A percentile compares a stretch with the other conserved stretches of the same genome.
phyloP scores from a whole-genome alignment of 2,797 vertebrate species.

The Perodicticus potto region DNA sequence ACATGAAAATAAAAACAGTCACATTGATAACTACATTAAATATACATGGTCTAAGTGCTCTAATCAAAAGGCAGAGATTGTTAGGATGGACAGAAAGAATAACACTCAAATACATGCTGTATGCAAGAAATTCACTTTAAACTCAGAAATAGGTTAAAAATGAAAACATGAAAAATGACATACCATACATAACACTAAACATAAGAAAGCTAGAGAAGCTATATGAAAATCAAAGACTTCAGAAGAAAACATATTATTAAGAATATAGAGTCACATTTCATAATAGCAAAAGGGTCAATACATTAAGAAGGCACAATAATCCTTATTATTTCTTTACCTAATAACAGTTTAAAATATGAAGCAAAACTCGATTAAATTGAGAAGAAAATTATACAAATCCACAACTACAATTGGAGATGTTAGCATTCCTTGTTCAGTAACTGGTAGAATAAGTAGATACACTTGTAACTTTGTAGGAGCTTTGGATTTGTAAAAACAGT shows the following conservation, averaged over 20 bases:
- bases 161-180: background rate
- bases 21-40: background rate
- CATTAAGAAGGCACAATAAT: background rate
- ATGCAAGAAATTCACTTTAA: background rate
- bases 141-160: background rate
- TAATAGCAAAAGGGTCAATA: background rate
- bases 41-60: background rate
- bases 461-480: background rate
- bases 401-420: background rate
- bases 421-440: background rate
- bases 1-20: background rate
- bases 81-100: background rate
- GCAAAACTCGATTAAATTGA: background rate
- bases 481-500: background rate
- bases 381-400: background rate
- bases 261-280: background rate
- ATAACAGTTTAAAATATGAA: background rate
- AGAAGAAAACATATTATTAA: background rate
- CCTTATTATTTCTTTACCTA: background rate
- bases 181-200: background rate
- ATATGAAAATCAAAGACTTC: background rate
- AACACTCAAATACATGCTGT: background rate
- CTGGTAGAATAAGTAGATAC: background rate
- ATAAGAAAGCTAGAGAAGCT: background rate
- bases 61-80: background rate